A percentile compares a stretch with the other conserved stretches of the same genome.
These are phyloP conservation scores for Riparia riparia DNA, from an alignment of 2,113 vertebrate genomes.

Conservation along the genomic window DNA sequence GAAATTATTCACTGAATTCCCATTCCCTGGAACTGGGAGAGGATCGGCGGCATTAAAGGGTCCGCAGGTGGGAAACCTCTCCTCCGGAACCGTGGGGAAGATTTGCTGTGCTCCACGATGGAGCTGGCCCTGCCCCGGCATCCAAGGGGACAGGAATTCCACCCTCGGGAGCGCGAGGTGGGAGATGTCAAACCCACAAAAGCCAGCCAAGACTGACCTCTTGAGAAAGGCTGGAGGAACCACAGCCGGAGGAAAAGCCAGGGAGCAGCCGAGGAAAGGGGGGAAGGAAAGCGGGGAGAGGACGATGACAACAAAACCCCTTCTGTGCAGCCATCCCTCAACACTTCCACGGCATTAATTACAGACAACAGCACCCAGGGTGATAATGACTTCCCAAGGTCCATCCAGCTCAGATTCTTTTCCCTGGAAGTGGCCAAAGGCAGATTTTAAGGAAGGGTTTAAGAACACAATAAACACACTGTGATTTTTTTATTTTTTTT, in stretches of 20 bases:
- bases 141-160: background rate
- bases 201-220: constrained; percentile 11
- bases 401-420: background rate
- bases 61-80: background rate
- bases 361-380: background rate
- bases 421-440: background rate
- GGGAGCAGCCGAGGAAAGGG: background rate
- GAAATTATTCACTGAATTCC: background rate
- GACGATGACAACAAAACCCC: background rate
- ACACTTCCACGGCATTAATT: fast-evolving
- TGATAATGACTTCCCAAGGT: background rate
- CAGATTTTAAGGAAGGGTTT: background rate
- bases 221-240: background rate
- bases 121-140: background rate
- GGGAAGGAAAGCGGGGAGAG: background rate
- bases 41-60: background rate
- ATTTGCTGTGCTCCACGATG: fast-evolving
- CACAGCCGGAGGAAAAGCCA: background rate
- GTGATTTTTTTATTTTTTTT: background rate
- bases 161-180: background rate
- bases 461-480: background rate
- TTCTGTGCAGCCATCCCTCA: background rate
- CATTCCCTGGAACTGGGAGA: background rate
- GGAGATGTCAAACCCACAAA: background rate
- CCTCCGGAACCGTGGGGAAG: background rate